Evolutionary conservation across 2,113 vertebrate genomes (phyloP), one percentile per base, ranked within the genome.

Genomic region (Pelodiscus sinensis): DNA sequence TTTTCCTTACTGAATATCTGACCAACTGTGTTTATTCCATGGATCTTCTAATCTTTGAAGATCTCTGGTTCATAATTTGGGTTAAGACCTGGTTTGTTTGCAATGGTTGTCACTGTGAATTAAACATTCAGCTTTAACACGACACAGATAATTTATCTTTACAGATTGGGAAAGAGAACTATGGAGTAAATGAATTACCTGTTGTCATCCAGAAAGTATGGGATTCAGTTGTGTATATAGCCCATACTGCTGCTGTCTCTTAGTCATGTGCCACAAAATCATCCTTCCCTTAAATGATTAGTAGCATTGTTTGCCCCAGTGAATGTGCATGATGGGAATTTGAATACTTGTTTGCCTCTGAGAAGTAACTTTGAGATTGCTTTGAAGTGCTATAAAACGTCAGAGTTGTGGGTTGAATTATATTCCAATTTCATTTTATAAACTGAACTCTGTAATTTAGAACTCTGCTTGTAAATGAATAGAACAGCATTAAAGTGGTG

Each of bases 211-310:
- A 94, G 60, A 89, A 52, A 8, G 38, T 94, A 44, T 83, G 29
- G 60, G 68, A 88, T 38, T 22, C 56, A 90, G 56, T 58, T 92
- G 68, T 79, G 51, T 14, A 75, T 11, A 90, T 31, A 71, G 38
- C 16, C 44, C 21, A 19, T 94, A 14, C 73, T 51, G 10, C 29
- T 91, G 44, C 38, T 68, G 50, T 71, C 84, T 90, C 90, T 79
- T 81, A 88, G 35, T 87, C 54, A 91, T 0, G 2, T 57, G 0
- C 58, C 71, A 65, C 73, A 81, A 68, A 68, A 90, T 82, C 79
- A 82, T 60, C 79, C 81, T n/a, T 52, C 88, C n/a, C 75, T 96
- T 92, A 95, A 93, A 91, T 88, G 50, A 38, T 44, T 12, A 62
- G 22, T 3, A 77, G 27, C 44, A 54, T 21, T 44, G 84, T 93